Conservation (phyloP, 2,113 vertebrate genomes). For the Riparia riparia region DNA sequence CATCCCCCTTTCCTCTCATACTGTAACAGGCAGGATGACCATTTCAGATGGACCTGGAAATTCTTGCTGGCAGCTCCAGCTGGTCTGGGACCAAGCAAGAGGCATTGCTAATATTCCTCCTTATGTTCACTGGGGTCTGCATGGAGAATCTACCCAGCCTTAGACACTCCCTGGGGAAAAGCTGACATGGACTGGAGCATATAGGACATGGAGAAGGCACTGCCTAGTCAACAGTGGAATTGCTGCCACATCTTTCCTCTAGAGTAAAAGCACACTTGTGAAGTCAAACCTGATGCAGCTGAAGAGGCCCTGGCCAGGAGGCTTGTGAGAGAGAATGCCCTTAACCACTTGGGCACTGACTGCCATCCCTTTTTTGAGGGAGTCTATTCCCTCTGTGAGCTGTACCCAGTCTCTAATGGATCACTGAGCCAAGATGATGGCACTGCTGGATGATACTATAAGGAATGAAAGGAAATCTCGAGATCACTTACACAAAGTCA, state of each 20-base stretch:
- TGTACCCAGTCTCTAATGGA: background rate
- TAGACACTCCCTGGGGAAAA: background rate
- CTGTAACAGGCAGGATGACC: background rate
- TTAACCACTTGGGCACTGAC: background rate
- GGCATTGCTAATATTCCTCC: background rate
- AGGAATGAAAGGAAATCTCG: background rate
- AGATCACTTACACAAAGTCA: background rate
- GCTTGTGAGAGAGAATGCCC: fast-evolving
- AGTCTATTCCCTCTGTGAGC: background rate
- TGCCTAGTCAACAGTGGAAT: background rate
- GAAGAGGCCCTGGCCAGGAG: background rate
- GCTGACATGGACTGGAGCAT: background rate
- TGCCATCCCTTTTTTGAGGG: background rate
- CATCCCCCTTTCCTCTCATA: background rate
- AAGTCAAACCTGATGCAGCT: background rate
- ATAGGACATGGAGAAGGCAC: background rate
- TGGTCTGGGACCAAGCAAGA: background rate
- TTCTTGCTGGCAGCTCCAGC: background rate
- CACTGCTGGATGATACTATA: background rate
- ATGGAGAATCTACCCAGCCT: background rate
- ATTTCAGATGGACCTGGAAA: background rate
- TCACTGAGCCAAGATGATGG: background rate
- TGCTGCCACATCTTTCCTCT: background rate
- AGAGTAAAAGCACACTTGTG: background rate
- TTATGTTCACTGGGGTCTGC: background rate